Evolutionary conservation across 2,797 vertebrate species (phyloP).

Genomic region (Champsocephalus gunnari): DNA sequence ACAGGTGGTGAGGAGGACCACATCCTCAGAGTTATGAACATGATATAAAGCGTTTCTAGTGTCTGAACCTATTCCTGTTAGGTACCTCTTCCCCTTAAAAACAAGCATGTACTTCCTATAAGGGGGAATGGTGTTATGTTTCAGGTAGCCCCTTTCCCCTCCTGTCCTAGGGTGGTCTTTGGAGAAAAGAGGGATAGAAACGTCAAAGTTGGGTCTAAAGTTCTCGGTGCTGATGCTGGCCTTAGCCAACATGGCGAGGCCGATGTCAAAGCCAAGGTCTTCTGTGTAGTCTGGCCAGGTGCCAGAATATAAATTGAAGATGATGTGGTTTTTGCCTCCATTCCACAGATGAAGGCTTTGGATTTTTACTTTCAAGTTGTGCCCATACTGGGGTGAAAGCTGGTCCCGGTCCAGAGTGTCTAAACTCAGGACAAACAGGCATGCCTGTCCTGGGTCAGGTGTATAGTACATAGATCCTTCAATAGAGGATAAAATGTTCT

Average conservation of each 20-base stretch:
- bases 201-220: conserved; percentile 95
- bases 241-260: conserved; percentile 98
- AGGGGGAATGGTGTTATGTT: conserved; percentile 96
- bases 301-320: conserved; percentile 99
- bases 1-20: conserved; percentile 98
- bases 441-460: conserved; percentile 94
- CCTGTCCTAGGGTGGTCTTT: conserved; percentile 98
- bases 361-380: conserved; percentile 94
- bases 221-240: conserved; percentile 98
- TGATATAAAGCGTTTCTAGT: conserved; percentile 99
- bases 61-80: conserved; percentile 99
- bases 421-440: conserved; percentile 94
- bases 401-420: conserved; percentile 98
- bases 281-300: conserved; percentile 99
- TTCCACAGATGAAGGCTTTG: conserved; percentile 97
- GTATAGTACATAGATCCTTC: conserved; percentile 96
- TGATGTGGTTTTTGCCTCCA: conserved; percentile 96
- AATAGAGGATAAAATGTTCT: conserved; percentile 95
- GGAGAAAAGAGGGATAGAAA: conserved; percentile 98
- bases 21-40: conserved; percentile 96
- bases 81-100: conserved; percentile 98
- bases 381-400: conserved; percentile 97
- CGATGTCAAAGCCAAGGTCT: conserved; percentile 97
- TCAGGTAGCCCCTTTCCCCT: conserved; percentile 94
- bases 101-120: conserved; percentile 99